Base-by-base conservation (phyloP, 1,140 invertebrate genomes). In the Solenopsis fugax region DNA sequence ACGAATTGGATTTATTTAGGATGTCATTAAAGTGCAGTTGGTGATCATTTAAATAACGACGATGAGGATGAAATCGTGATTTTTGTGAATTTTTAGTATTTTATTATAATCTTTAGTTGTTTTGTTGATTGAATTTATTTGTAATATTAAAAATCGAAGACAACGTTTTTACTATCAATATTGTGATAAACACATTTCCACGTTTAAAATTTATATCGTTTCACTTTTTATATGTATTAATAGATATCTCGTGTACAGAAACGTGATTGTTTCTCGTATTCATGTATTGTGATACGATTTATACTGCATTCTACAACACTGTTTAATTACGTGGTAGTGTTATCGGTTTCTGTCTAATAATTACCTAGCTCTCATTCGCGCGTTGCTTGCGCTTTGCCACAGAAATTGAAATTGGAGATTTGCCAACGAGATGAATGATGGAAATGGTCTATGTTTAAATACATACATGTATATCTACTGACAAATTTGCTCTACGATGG, bases 321-420 rank as follows among this genome's bases (percentile, higher is more conserved):
- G 78, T 81, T 81, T 81, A 71, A 71, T 71, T 81, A 71, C 21
- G 41, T 18, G 48, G 56, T 71, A 81, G 78, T 58, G 64, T 71
- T 81, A 81, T 81, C 50, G 78, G 52, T 81, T 71, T 81, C 60
- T 77, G 56, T 65, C 64, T 81, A 71, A 71, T 81, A 81, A 81
- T 81, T 81, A 81, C 21, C 78, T 58, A 37, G 9, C 24, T 77
- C 18, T 50, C 41, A 24, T 71, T 24, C 24, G 65, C 50, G 37
- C 52, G n/a, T 37, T 65, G 50, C 64, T 81, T 71, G 62, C 64
- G 21, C 50, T 56, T 54, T 69, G 12, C 50, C 16, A 10, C 50
- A 29, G 50, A 71, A 81, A 71, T 37, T 69, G 78, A 81, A 56
- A 81, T 71, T 56, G 64, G 50, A 81, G 52, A 71, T 81, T 81